Evolutionary conservation across 2,888 invertebrate genomes (phyloP).

Genomic region (Aquatica leii): DNA sequence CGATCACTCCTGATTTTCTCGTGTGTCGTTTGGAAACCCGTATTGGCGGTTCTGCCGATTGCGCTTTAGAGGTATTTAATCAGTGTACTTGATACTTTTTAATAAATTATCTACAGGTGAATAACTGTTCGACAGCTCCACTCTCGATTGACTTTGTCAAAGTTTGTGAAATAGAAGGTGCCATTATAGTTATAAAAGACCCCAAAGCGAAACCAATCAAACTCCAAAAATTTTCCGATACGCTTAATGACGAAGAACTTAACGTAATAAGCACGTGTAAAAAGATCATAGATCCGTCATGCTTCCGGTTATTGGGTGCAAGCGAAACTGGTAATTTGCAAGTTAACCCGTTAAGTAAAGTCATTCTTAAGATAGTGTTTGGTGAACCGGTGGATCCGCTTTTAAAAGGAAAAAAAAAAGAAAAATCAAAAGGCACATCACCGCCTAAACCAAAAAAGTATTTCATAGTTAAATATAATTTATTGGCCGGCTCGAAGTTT

Average conservation of each 20-base stretch:
- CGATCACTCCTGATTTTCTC: conserved; percentile 41
- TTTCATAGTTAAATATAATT: too few relatives aligned
- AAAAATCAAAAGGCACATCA: too few relatives aligned
- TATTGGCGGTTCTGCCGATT: conserved; percentile 34
- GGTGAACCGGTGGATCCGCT: too few relatives aligned
- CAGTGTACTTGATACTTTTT: neutral
- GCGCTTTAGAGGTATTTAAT: conserved; percentile 39
- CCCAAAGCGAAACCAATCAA: too few relatives aligned
- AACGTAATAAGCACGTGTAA: too few relatives aligned
- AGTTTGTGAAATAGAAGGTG: conserved; percentile 45
- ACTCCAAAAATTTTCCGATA: neutral
- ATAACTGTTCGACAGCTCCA: conserved; percentile 36
- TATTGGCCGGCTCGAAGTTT: too few relatives aligned
- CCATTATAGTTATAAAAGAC: conserved; percentile 31
- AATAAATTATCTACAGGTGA: conserved; percentile 32
- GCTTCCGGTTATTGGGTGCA: too few relatives aligned
- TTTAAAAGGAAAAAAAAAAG: too few relatives aligned
- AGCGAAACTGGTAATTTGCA: too few relatives aligned
- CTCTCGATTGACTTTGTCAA: conserved; percentile 40
- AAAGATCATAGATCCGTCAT: neutral
- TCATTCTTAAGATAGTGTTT: too few relatives aligned
- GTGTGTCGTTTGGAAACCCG: conserved; percentile 41
- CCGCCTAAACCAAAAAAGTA: too few relatives aligned
- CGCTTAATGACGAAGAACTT: neutral
- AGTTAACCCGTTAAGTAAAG: too few relatives aligned